Evolutionary conservation across 2,888 invertebrate genomes (phyloP).

Genomic region (Rugalucina vietnamica): DNA sequence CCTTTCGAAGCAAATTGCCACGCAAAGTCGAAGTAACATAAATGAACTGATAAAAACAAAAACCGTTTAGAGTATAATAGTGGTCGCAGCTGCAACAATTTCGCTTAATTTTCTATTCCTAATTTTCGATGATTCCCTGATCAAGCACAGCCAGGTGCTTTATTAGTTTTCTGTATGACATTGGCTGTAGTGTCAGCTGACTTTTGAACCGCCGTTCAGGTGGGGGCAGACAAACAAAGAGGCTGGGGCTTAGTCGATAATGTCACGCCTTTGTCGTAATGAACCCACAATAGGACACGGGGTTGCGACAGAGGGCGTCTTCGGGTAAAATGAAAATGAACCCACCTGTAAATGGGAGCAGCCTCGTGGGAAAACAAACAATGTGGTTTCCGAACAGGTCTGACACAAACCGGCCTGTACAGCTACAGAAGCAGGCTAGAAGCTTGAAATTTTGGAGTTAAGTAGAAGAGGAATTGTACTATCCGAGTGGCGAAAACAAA

Average conservation of each 20-base stretch:
- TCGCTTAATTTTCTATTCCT: not conserved
- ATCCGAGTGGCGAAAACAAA: no score
- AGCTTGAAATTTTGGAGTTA: no score
- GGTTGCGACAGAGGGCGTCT: not conserved
- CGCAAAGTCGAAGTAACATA: not conserved
- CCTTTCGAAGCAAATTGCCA: not conserved
- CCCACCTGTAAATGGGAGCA: not conserved
- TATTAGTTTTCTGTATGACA: constrained; percentile 3
- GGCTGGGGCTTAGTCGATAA: constrained; percentile 1
- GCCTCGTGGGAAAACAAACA: no score
- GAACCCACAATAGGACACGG: not conserved
- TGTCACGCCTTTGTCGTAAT: constrained; percentile 4
- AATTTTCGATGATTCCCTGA: not conserved
- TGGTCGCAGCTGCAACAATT: not conserved
- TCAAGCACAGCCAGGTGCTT: constrained; percentile 12
- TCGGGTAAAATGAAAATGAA: not conserved
- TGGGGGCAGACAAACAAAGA: not conserved
- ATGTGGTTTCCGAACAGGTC: no score
- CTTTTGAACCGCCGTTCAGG: constrained; percentile 6
- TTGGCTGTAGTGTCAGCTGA: constrained; percentile 8
- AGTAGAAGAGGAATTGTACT: no score
- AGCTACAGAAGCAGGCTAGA: no score
- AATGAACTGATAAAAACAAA: not conserved
- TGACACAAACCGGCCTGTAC: no score
- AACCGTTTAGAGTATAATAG: not conserved